These are phyloP conservation scores for Sparus aurata DNA, from an alignment of 2,797 vertebrate species.

Conservation along the genomic window DNA sequence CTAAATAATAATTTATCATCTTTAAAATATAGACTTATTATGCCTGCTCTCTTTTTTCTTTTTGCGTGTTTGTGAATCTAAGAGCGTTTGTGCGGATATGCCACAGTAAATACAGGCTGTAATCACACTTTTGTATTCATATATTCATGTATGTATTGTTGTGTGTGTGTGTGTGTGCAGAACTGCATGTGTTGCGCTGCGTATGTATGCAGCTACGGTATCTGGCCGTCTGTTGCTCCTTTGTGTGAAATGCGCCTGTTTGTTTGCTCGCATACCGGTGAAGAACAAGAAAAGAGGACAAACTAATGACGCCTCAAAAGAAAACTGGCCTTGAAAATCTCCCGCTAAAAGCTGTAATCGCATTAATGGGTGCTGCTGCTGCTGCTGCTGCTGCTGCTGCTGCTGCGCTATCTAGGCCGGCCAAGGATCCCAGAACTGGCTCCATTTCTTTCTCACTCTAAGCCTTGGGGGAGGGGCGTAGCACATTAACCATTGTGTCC, in stretches of 20 bases:
- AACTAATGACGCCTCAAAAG: constrained; percentile 73
- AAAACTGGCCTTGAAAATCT: constrained; percentile 77
- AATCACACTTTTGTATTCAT: constrained; percentile 30
- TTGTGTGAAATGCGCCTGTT: constrained; percentile 32
- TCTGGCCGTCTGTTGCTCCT: constrained; percentile 20
- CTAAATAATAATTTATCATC: constrained; percentile 64
- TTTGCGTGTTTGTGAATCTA: constrained; percentile 18
- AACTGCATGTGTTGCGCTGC: background rate
- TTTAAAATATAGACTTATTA: constrained; percentile 55
- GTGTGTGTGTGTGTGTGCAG: background rate
- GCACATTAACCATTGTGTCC: constrained; percentile 58
- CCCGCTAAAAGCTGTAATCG: constrained; percentile 81
- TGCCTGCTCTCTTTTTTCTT: constrained; percentile 6
- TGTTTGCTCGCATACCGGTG: constrained; percentile 60
- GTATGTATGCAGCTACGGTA: background rate
- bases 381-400: constrained; percentile 47
- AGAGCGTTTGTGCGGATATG: constrained; percentile 14
- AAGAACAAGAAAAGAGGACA: constrained; percentile 59
- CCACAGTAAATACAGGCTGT: constrained; percentile 9
- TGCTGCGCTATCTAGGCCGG: constrained; percentile 64
- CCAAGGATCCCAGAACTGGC: constrained; percentile 68
- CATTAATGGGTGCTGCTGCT: constrained; percentile 74
- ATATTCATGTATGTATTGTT: constrained; percentile 17
- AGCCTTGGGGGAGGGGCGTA: constrained; percentile 53
- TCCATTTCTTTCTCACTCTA: constrained; percentile 41